Conservation (phyloP, 2,888 invertebrate species). For the Agapostemon virescens region DNA sequence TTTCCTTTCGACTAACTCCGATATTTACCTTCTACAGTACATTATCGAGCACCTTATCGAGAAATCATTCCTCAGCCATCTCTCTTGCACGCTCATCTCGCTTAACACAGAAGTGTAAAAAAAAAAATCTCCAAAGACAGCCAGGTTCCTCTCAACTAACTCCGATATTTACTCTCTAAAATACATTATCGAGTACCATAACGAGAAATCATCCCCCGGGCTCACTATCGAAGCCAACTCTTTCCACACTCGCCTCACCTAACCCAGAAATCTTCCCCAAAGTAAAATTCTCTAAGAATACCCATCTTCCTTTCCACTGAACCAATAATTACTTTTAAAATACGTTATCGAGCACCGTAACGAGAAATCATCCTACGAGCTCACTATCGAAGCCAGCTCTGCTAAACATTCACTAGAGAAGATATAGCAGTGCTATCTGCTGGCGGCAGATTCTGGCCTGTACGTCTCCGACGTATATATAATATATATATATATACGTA, state of each 20-base stretch:
- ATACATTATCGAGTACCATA: background rate
- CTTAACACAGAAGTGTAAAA: background rate
- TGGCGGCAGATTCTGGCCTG: slow-evolving; percentile 35
- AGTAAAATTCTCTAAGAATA: background rate
- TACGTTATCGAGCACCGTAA: background rate
- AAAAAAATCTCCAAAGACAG: background rate
- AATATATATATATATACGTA: too few species aligned
- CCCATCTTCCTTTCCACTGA: background rate
- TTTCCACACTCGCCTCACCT: background rate
- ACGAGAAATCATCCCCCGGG: slow-evolving; percentile 30
- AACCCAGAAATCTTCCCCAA: background rate
- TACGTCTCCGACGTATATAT: slow-evolving; percentile 45
- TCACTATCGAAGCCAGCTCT: slow-evolving; percentile 58
- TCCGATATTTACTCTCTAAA: background rate
- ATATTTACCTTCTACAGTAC: too few species aligned
- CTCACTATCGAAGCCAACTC: slow-evolving; percentile 58
- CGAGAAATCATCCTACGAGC: slow-evolving; percentile 33
- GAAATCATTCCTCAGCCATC: too few species aligned
- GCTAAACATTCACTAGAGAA: slow-evolving; percentile 55
- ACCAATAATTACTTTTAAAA: background rate
- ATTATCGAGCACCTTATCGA: too few species aligned
- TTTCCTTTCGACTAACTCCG: too few species aligned
- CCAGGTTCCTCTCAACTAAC: background rate
- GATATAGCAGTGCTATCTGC: slow-evolving; percentile 70
- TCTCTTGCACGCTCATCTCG: too few species aligned